Conservation (phyloP, 2,888 invertebrate genomes). For the Oxytorus armatus region DNA sequence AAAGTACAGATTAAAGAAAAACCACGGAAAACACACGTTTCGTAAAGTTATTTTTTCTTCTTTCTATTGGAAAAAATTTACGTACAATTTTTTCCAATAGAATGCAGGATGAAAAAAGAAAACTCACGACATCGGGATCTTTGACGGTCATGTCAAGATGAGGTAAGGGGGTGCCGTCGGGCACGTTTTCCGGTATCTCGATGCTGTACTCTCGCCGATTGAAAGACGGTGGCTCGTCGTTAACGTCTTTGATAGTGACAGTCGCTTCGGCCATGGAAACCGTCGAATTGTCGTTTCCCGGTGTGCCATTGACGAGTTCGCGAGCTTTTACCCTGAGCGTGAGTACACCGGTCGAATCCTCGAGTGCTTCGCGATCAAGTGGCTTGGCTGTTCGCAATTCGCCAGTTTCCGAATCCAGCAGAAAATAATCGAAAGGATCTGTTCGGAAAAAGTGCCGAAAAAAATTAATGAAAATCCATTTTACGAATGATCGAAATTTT, state of each 20-base stretch:
- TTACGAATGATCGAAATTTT: no score
- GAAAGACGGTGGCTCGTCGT: constrained; percentile 94
- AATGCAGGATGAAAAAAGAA: neutral
- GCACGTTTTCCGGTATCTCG: constrained; percentile 92
- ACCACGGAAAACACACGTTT: no score
- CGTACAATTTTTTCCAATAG: no score
- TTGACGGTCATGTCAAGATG: constrained; percentile 93
- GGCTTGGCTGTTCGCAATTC: constrained; percentile 93
- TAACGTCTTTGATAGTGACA: constrained; percentile 94
- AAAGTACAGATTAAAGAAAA: no score
- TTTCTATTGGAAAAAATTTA: no score
- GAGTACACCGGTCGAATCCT: constrained; percentile 92
- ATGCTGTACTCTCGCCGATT: constrained; percentile 93
- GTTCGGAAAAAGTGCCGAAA: constrained; percentile 41
- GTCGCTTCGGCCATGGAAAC: constrained; percentile 90
- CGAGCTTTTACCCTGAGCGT: constrained; percentile 92
- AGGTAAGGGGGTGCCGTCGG: constrained; percentile 92
- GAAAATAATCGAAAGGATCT: constrained; percentile 96
- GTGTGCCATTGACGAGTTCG: constrained; percentile 91
- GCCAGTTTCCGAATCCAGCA: constrained; percentile 91
- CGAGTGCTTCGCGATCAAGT: constrained; percentile 93
- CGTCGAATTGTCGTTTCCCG: constrained; percentile 89
- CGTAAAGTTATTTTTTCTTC: no score
- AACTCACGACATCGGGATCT: constrained; percentile 93
- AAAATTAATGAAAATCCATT: constrained; percentile 31